Evolutionary conservation across 2,113 vertebrate species (phyloP).

Genomic region (Esox niger): DNA sequence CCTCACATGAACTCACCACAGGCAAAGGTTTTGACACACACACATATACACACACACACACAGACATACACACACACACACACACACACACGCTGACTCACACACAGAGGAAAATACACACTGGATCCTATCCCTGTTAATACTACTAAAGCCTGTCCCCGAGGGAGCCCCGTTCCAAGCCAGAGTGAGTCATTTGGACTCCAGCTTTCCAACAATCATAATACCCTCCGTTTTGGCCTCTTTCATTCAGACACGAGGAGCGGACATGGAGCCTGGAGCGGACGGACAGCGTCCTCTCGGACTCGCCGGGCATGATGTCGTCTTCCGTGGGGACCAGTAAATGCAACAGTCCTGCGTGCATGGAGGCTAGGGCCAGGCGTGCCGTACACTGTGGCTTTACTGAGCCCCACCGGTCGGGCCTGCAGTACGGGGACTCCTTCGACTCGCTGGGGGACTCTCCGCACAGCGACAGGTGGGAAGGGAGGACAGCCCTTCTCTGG

Average conservation of each 20-base stretch:
- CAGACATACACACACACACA: constrained; percentile 7
- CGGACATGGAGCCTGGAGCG: constrained; percentile 94
- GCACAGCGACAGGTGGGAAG: constrained; percentile 91
- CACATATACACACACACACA: constrained; percentile 1
- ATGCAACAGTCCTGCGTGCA: constrained; percentile 94
- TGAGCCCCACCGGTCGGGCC: constrained; percentile 75
- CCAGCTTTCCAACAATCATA: too few species aligned
- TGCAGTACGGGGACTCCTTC: constrained; percentile 87
- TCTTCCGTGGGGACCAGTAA: constrained; percentile 97
- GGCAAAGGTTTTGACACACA: constrained; percentile 23
- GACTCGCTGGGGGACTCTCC: constrained; percentile 94
- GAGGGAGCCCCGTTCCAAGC: too few species aligned
- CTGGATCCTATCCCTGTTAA: background rate
- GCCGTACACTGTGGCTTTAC: constrained; percentile 83
- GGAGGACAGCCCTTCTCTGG: background rate
- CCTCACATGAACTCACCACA: constrained; percentile 11
- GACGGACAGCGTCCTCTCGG: constrained; percentile 91
- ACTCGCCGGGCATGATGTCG: constrained; percentile 91
- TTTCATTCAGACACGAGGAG: constrained; percentile 84
- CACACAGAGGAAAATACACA: background rate
- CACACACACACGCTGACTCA: background rate
- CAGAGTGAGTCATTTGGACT: too few species aligned
- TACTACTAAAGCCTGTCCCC: too few species aligned
- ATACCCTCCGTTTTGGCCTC: background rate
- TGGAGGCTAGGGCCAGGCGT: constrained; percentile 87